Conservation (phyloP, 2,113 vertebrate species). For the Paratilapia polleni region DNA sequence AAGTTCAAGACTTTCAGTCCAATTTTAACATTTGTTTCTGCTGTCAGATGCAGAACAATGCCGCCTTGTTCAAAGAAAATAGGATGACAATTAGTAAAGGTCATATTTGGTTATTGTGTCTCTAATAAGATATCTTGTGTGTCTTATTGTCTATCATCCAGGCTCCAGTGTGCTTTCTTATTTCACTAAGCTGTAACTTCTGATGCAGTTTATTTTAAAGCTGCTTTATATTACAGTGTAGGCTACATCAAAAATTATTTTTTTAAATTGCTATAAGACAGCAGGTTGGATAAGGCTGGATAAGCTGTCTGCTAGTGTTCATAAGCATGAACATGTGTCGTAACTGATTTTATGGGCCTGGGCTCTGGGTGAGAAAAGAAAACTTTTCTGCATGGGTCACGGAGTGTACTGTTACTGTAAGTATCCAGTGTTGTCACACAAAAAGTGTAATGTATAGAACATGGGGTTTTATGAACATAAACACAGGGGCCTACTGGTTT, state of each 20-base stretch:
- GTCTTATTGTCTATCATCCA: background rate
- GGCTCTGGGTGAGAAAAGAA: background rate
- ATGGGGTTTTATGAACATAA: background rate
- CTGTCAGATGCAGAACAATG: background rate
- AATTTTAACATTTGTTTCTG: background rate
- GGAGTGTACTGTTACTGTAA: background rate
- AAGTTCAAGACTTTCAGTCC: background rate
- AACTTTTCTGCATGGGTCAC: background rate
- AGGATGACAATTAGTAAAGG: background rate
- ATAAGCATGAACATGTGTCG: background rate
- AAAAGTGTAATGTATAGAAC: background rate
- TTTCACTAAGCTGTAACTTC: background rate
- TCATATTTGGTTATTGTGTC: background rate
- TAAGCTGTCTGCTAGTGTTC: conserved; percentile 8
- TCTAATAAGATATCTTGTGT: background rate
- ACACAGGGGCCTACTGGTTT: background rate
- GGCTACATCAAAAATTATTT: too few relatives aligned
- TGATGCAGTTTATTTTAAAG: background rate
- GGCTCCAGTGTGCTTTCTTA: background rate
- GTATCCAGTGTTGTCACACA: background rate
- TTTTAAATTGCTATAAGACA: background rate
- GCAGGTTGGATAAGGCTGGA: background rate
- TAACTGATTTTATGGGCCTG: background rate
- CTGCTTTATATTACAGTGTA: background rate
- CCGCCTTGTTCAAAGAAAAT: background rate